phyloP scores from a whole-genome alignment of 2,888 invertebrate species.

The Acleris holmiana region DNA sequence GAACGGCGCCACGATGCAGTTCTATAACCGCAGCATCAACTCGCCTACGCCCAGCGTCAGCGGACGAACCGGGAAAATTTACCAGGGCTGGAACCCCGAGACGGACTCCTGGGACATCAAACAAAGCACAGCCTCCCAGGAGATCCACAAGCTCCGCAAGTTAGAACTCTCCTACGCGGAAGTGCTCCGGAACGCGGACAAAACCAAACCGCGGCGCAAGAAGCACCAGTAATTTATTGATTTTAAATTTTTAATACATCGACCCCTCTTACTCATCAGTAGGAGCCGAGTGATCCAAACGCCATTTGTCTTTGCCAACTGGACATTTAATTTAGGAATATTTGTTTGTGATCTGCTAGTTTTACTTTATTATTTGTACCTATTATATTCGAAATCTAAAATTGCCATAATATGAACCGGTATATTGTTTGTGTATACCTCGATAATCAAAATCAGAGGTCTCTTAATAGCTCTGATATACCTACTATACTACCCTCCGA shows the following conservation, averaged over 20 bases:
- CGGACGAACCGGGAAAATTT: conserved; percentile 76
- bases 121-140: conserved; percentile 91
- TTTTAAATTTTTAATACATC: conserved; percentile 56
- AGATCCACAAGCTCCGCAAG: conserved; percentile 91
- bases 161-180: conserved; percentile 94
- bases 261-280: conserved; percentile 71
- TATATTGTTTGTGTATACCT: conserved; percentile 62
- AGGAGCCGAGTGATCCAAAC: conserved; percentile 76
- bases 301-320: conserved; percentile 83
- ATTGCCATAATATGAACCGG: conserved; percentile 78
- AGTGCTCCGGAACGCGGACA: conserved; percentile 89
- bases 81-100: conserved; percentile 79
- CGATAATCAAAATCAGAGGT: conserved; percentile 42
- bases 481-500: conserved; percentile 69
- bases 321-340: conserved; percentile 78
- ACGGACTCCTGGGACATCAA: conserved; percentile 79
- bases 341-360: conserved; percentile 80
- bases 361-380: conserved; percentile 75
- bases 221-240: conserved; percentile 72
- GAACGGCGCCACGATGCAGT: conserved; percentile 89
- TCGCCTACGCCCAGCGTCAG: conserved; percentile 85
- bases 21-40: conserved; percentile 86
- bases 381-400: conserved; percentile 71
- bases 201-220: conserved; percentile 79
- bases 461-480: conserved; percentile 58